Base-by-base conservation (phyloP, 2,888 invertebrate species). In the Harpagoxenus sublaevis region DNA sequence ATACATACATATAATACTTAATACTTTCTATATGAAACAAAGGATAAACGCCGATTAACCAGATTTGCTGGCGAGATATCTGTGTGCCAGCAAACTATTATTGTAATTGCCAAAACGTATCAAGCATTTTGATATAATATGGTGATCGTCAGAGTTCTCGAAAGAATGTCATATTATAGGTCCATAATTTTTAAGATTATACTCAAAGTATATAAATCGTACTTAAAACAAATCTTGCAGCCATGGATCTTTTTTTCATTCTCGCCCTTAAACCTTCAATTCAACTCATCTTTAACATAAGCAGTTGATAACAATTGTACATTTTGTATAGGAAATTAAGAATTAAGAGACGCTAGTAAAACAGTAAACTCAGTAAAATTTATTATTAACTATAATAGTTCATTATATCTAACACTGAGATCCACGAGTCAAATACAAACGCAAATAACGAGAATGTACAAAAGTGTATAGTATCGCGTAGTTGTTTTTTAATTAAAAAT, bases 401-500 rank as follows among this genome's bases (percentile, higher is more conserved):
- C 1, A 95, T 93, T 66, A 96, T 95, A 42, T 95, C 94, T 31
- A 90, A 42, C 8, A 96, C 89, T 62, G 96, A 95, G 62, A 95
- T 94, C 90, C 95, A 95, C 3, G 95, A 93, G 70, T 98, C 98
- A 0, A 97, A 97, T 12, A 97, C 93, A 88, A 98, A 95, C 0
- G 98, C 97, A 39, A 97, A 95, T 1, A 97, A 86, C 0, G 98
- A 95, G 88, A 98, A 96, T 0, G 96, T 28, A 35, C 4, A 23
- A 39, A 55, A 55, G 15, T 18, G 3, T 35, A 23, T 23, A 23
- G 23, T 23, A 55, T 23, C 3, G 15, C 39, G 39, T 48, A 75
- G 45, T 75, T 74, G 60, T 28, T 55, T 10, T 10, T 6, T 35
- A 12, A 60, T 73, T 60, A 42, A 73, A 39, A 48, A 42, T 5